Percentiles rank a stretch among this genome's conserved stretches.
These are phyloP conservation scores for Diarsia brunnea DNA, from an alignment of 2,888 invertebrate genomes.

Conservation along the genomic window DNA sequence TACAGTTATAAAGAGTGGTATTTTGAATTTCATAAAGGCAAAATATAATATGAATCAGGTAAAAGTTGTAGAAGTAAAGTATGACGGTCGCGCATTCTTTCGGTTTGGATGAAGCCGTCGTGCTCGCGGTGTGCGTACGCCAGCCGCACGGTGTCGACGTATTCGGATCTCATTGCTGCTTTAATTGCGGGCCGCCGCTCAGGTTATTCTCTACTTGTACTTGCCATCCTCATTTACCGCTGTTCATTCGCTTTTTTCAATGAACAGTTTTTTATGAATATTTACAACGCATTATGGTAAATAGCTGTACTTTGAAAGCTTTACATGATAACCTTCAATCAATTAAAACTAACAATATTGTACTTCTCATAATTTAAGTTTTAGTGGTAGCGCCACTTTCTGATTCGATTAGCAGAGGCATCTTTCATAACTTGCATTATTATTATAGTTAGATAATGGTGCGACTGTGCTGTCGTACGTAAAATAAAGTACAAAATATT, in stretches of 20 bases:
- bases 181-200: slow-evolving; percentile 70
- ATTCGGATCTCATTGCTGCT: slow-evolving; percentile 76
- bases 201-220: slow-evolving; percentile 68
- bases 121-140: slow-evolving; percentile 21
- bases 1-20: slow-evolving; percentile 17
- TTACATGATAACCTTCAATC: slow-evolving; percentile 41
- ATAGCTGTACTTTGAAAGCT: slow-evolving; percentile 37
- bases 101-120: slow-evolving; percentile 50
- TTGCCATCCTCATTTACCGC: slow-evolving; percentile 73
- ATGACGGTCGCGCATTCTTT: slow-evolving; percentile 52
- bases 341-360: slow-evolving; percentile 86
- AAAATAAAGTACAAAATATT: slow-evolving; percentile 91
- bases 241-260: slow-evolving; percentile 53
- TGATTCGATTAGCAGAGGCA: slow-evolving; percentile 66
- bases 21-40: slow-evolving; percentile 26
- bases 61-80: slow-evolving; percentile 1
- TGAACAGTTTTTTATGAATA: slow-evolving; percentile 30
- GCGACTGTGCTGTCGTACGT: slow-evolving; percentile 85
- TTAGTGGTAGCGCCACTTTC: slow-evolving; percentile 57
- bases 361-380: slow-evolving; percentile 86
- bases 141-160: slow-evolving; percentile 59
- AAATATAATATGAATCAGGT: slow-evolving; percentile 21
- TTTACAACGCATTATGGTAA: slow-evolving; percentile 52
- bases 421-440: slow-evolving; percentile 74
- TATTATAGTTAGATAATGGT: slow-evolving; percentile 83